Percentiles rank a stretch among this genome's conserved stretches.
Evolutionary conservation across 2,888 invertebrate species (phyloP).

Genomic region (Microdon myrmicae): DNA sequence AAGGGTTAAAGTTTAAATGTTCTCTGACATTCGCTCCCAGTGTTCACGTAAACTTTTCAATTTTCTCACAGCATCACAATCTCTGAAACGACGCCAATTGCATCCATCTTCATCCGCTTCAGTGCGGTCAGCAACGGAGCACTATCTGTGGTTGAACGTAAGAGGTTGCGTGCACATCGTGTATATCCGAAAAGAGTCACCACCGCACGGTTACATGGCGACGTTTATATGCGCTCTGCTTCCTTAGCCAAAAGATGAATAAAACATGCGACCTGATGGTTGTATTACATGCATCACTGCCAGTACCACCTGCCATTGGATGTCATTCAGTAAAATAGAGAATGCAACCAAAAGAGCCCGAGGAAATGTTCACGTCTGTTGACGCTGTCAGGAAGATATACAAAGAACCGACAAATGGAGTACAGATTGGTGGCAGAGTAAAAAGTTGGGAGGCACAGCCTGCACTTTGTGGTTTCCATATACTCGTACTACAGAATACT

Average conservation of each 20-base stretch:
- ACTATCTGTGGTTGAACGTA: neutral
- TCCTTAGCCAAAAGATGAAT: conserved; percentile 44
- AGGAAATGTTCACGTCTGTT: conserved; percentile 14
- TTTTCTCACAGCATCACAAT: conserved; percentile 16
- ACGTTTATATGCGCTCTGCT: conserved; percentile 27
- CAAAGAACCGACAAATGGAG: conserved; percentile 40
- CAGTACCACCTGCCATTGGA: conserved; percentile 49
- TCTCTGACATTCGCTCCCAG: no score
- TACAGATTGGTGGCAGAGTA: conserved; percentile 24
- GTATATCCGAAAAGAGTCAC: conserved; percentile 5
- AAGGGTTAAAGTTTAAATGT: no score
- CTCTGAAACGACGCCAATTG: conserved; percentile 10
- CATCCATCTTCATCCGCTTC: conserved; percentile 16
- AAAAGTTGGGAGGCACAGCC: neutral
- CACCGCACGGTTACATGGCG: conserved; percentile 1
- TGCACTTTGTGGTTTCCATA: conserved; percentile 1
- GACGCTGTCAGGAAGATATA: conserved; percentile 19
- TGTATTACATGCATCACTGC: conserved; percentile 50
- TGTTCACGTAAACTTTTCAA: conserved; percentile 10
- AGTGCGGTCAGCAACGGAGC: conserved; percentile 3
- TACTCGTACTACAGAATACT: neutral
- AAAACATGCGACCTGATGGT: conserved; percentile 49
- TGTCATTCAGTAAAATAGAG: conserved; percentile 27
- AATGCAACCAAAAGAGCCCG: conserved; percentile 10
- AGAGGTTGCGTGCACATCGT: conserved; percentile 1